A percentile compares a stretch with the other conserved stretches of the same genome.
Evolutionary conservation across 2,113 vertebrate genomes (phyloP).

Genomic region (Ancistrus triradiatus): DNA sequence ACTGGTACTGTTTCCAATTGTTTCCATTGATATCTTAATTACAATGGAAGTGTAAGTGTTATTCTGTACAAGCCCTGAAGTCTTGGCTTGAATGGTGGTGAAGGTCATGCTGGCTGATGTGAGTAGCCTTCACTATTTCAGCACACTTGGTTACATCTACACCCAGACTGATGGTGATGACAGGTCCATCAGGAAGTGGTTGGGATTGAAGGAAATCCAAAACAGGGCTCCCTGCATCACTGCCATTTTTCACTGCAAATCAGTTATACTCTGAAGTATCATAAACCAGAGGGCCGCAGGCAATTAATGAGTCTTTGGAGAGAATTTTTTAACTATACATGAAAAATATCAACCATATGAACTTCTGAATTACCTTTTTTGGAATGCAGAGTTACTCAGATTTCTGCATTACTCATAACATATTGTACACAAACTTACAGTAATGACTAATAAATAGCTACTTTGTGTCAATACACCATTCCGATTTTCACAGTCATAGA

Average conservation of each 20-base stretch:
- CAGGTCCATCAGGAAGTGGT: neutral
- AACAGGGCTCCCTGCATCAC: neutral
- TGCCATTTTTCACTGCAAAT: neutral
- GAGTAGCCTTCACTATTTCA: conserved; percentile 61
- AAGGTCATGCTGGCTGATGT: conserved; percentile 62
- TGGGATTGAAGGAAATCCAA: neutral
- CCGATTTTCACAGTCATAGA: too few relatives aligned
- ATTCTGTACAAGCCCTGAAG: conserved; percentile 49
- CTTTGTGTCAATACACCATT: too few relatives aligned
- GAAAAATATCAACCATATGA: neutral
- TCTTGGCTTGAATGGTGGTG: conserved; percentile 34
- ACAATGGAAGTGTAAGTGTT: conserved; percentile 54
- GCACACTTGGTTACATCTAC: conserved; percentile 24
- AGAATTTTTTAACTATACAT: neutral
- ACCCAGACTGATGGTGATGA: neutral
- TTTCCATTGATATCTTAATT: too few relatives aligned
- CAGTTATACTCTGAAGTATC: neutral
- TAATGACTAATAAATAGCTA: neutral
- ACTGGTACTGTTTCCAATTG: too few relatives aligned
- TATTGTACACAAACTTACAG: too few relatives aligned
- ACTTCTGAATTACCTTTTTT: neutral
- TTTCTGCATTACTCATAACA: too few relatives aligned
- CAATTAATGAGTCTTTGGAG: neutral
- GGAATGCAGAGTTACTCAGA: too few relatives aligned
- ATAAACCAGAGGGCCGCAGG: neutral